phyloP scores from a whole-genome alignment of 2,113 vertebrate species.

The Syngnathoides biaculeatus region DNA sequence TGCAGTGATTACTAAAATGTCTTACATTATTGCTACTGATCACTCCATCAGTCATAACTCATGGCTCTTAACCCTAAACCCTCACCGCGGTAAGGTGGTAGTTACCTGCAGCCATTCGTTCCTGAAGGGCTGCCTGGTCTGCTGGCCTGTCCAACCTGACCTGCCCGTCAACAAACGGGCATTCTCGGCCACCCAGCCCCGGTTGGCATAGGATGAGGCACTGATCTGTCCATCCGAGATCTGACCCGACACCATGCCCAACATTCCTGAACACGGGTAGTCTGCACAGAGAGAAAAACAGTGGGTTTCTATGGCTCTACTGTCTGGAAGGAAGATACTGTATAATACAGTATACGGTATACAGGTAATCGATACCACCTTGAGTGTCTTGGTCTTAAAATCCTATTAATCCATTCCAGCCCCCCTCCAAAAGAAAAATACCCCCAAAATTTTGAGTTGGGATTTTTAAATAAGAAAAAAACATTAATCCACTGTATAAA shows the following conservation, averaged over 20 bases:
- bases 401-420: no score
- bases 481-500: no score
- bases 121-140: constrained; percentile 71
- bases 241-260: constrained; percentile 95
- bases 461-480: no score
- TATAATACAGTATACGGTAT: not conserved
- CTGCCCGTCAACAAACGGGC: constrained; percentile 87
- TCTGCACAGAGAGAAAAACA: constrained; percentile 55
- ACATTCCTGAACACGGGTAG: constrained; percentile 89
- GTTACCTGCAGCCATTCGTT: constrained; percentile 83
- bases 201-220: constrained; percentile 84
- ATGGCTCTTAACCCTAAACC: not conserved
- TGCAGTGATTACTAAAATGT: not conserved
- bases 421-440: no score
- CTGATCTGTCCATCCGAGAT: constrained; percentile 91
- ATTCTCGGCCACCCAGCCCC: constrained; percentile 91
- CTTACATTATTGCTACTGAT: no score
- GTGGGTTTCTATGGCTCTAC: not conserved
- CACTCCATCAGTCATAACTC: no score
- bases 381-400: not conserved
- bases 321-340: not conserved
- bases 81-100: not conserved
- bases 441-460: no score
- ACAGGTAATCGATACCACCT: not conserved
- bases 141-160: constrained; percentile 83